These are phyloP conservation scores for Drosophila flavopinicola DNA, from an alignment of 2,888 invertebrate genomes.

Conservation along the genomic window DNA sequence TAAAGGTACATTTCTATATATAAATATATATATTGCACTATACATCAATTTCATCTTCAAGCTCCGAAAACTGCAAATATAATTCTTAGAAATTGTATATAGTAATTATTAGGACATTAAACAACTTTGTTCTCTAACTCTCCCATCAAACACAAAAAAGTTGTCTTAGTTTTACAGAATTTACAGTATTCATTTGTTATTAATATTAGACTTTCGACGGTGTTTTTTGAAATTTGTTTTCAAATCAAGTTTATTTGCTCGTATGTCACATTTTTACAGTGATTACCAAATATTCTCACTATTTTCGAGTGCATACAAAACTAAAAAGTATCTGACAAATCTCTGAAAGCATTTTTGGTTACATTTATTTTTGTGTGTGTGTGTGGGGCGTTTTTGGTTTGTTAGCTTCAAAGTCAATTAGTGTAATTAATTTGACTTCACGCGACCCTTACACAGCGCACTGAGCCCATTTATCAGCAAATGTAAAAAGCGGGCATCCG, in stretches of 20 bases:
- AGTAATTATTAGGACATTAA: too few species aligned
- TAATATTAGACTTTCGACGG: background rate
- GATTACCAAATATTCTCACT: background rate
- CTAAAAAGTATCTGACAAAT: constrained; percentile 10
- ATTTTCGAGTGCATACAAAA: background rate
- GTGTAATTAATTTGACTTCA: constrained; percentile 76
- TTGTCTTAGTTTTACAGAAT: too few species aligned
- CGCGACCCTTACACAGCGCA: constrained; percentile 30
- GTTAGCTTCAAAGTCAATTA: constrained; percentile 78
- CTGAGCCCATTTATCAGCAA: constrained; percentile 49
- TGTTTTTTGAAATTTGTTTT: background rate
- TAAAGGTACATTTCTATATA: background rate
- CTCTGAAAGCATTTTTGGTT: constrained; percentile 7
- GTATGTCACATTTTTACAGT: background rate
- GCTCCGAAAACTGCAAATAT: background rate
- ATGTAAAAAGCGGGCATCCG: constrained; percentile 21
- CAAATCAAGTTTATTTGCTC: background rate
- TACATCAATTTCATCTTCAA: background rate
- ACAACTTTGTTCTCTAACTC: too few species aligned
- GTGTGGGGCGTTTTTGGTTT: constrained; percentile 50
- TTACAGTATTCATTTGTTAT: too few species aligned
- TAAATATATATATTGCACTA: background rate
- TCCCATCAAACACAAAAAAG: too few species aligned
- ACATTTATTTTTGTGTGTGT: constrained; percentile 6
- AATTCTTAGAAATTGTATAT: too few species aligned